Conservation (phyloP, 2,888 invertebrate genomes). For the Cheilosia urbana region DNA sequence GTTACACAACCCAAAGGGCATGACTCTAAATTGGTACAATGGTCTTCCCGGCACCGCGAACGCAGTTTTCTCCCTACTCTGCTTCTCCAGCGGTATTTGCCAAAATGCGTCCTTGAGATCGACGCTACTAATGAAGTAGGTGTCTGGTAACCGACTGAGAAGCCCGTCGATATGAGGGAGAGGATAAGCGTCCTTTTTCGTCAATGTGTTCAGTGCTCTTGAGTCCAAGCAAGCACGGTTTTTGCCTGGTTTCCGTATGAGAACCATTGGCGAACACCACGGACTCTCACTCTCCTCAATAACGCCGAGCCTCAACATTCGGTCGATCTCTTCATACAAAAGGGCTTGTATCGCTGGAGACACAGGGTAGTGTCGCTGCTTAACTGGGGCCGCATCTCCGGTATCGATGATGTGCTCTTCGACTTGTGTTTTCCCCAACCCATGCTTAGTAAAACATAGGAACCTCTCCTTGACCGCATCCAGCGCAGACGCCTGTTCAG, state of each 20-base stretch:
- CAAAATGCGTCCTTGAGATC: no score
- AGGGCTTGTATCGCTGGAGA: no score
- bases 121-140: no score
- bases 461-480: no score
- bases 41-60: neutral
- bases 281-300: conserved; percentile 75
- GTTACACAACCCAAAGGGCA: conserved; percentile 49
- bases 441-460: conserved; percentile 18
- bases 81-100: neutral
- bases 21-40: conserved; percentile 9
- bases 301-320: conserved; percentile 50
- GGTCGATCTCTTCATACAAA: neutral
- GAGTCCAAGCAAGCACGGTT: neutral
- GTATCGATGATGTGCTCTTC: no score
- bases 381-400: no score
- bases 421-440: conserved; percentile 17
- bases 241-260: conserved; percentile 75
- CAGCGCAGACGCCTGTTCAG: no score
- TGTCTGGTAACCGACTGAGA: no score
- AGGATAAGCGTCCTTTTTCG: no score
- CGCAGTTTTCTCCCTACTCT: neutral
- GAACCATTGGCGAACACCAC: conserved; percentile 78
- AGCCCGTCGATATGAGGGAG: no score
- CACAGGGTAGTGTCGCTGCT: no score
- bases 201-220: no score